Evolutionary conservation across 2,113 vertebrate genomes (phyloP), one percentile per base, ranked within the genome.

Genomic region (Syngnathus floridae): DNA sequence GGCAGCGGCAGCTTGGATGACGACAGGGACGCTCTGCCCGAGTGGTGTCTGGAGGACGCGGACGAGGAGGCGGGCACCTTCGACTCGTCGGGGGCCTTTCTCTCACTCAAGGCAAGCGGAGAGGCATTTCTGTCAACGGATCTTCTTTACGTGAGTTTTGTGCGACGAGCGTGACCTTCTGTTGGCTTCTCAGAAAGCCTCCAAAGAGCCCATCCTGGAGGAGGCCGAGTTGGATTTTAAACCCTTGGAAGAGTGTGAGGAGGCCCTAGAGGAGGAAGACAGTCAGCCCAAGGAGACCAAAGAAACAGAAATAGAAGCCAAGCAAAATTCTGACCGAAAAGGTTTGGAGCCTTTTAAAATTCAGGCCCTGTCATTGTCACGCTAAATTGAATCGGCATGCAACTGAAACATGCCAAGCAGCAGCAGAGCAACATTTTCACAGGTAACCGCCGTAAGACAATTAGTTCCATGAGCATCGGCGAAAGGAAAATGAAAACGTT

Each of bases 1-100:
- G 95, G 95, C 76, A 97, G 94, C 0, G 94, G 95, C 66, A 95
- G 95, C 84, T 86, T 95, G 74, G 97, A 99, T 0, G 97, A 99
- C 0, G 97, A 99, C 81, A 89, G 95, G 80, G 95, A 98, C 80
- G 94, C 92, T 71, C 91, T 99, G 70, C 97, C 97, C 0, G 97
- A 99, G 78, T 99, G 97, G 97, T 99, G 97, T 72, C 89, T 99
- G 65, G 97, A 99, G 76, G 97, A 99, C 7, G 95, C 95, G 0
- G 96, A 99, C 6, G 96, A 97, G 74, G 97, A 99, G 80, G 98
- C 95, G 35, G 97, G 97, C 75, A 99, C 96, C 0, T 99, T 99
- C 65, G 97, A 99, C 80, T 99, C 97, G 0, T 98, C 96, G 1
- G 97, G 97, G 71, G 97, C 97, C 0, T 99, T 98, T 82, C 93